Conservation (phyloP, 1,140 invertebrate species). For the Luehdorfia chinensis region DNA sequence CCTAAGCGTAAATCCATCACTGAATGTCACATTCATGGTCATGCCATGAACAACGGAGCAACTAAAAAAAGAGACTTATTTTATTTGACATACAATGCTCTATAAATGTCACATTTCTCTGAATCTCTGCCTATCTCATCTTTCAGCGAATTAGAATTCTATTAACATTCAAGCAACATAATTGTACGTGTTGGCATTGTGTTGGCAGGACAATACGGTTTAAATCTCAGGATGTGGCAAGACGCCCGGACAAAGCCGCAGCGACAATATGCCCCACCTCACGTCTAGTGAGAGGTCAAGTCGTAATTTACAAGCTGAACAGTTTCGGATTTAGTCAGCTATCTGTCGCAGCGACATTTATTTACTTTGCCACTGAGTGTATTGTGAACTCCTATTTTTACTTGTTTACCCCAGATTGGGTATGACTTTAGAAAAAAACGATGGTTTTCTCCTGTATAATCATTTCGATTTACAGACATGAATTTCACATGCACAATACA, state of each 20-base stretch:
- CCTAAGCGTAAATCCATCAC: too few relatives aligned
- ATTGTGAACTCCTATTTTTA: too few relatives aligned
- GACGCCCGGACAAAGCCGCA: not conserved
- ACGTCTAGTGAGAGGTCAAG: not conserved
- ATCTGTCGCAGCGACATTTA: not conserved
- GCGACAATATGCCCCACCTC: not conserved
- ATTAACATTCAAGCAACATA: conserved; percentile 8
- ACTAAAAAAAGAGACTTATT: too few relatives aligned
- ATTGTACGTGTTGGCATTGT: too few relatives aligned
- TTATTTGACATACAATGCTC: too few relatives aligned
- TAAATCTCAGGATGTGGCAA: conserved; percentile 3
- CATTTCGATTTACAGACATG: too few relatives aligned
- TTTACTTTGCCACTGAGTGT: not conserved
- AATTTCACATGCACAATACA: too few relatives aligned
- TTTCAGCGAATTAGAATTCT: not conserved
- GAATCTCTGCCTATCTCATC: not conserved
- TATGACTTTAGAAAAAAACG: too few relatives aligned
- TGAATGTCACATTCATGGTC: too few relatives aligned
- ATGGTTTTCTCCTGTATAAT: too few relatives aligned
- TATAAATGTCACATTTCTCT: not conserved
- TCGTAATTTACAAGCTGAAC: not conserved
- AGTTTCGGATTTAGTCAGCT: conserved; percentile 1
- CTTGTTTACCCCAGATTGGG: too few relatives aligned
- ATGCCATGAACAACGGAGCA: too few relatives aligned
- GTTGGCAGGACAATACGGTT: not conserved